Evolutionary conservation across 2,888 invertebrate genomes (phyloP), one percentile per base, ranked within the genome.

Genomic region (Apotomis betuletana): DNA sequence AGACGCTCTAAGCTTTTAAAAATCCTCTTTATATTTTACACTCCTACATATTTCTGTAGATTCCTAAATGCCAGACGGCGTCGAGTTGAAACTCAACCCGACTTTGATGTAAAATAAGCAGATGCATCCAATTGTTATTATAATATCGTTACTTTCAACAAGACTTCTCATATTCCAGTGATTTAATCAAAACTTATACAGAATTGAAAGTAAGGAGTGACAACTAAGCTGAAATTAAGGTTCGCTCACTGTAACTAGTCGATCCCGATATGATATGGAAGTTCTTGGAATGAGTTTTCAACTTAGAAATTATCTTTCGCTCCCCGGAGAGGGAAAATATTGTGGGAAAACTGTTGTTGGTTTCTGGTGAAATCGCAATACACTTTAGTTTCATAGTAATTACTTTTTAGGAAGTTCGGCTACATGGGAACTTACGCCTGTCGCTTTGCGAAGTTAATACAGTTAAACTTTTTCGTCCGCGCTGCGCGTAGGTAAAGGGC

Each of bases 221-320:
- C 72, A 72, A 46, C 72, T 72, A 63, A 72, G 72, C 63, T 72
- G 63, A 63, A 67, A 72, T 72, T 63, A 72, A 70, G 64, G 59
- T 64, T 49, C 67, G 67, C 72, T 62, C 41, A 58, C 57, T 15
- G 46, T n/a, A 58, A 63, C 72, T 63, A 72, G 52, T 68, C 67
- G 58, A 72, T 72, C 67, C 49, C 62, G 68, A 72, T 72, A 72
- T 59, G 58, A 72, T 72, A 72, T 59, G 58, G 46, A 72, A 72
- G 63, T 72, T 68, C 68, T 63, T 68, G 72, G n/a, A 72, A 68
- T 68, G 68, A 72, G 72, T 63, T 72, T 59, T 63, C 58, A 72
- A 72, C 68, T 72, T 72, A 68, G 68, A 68, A 72, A 72, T 67
- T 72, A 72, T 72, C 63, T 68, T 68, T 63, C 68, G 9, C 62